Evolutionary conservation across 2,888 invertebrate genomes (phyloP).

Genomic region (Cheilosia soror): DNA sequence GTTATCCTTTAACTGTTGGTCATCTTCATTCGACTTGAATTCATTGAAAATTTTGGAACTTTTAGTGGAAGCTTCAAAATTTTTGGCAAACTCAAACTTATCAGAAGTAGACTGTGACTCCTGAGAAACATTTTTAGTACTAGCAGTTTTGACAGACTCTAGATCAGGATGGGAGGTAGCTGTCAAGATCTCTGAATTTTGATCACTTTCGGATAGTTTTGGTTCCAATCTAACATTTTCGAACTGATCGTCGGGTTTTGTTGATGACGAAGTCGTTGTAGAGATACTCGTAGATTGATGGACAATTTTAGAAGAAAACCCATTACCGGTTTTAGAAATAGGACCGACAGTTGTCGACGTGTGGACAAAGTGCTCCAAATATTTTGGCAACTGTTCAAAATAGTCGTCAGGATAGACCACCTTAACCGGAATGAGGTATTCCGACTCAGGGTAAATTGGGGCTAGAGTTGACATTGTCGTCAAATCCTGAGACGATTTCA

Average conservation of each 20-base stretch:
- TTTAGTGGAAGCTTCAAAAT: background rate
- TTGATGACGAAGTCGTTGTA: background rate
- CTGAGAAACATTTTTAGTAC: background rate
- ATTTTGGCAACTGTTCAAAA: conserved; percentile 28
- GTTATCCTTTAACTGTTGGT: background rate
- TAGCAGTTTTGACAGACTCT: background rate
- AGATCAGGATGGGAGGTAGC: background rate
- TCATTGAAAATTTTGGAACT: background rate
- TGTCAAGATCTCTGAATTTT: background rate
- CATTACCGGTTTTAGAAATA: background rate
- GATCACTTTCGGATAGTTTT: background rate
- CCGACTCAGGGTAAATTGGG: background rate
- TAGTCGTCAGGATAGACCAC: conserved; percentile 35
- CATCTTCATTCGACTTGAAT: background rate
- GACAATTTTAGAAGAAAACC: background rate
- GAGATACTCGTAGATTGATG: background rate
- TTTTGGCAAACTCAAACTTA: background rate
- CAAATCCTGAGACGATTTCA: background rate
- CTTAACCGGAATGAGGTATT: conserved; percentile 28
- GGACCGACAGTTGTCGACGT: background rate
- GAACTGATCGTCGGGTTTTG: background rate
- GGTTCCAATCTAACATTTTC: background rate
- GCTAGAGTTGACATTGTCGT: background rate
- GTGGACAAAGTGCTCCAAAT: background rate
- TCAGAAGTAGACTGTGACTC: background rate